Percentiles rank a stretch among this genome's conserved stretches.
Evolutionary conservation across 2,113 vertebrate genomes (phyloP).

Genomic region (Alethe castanea): DNA sequence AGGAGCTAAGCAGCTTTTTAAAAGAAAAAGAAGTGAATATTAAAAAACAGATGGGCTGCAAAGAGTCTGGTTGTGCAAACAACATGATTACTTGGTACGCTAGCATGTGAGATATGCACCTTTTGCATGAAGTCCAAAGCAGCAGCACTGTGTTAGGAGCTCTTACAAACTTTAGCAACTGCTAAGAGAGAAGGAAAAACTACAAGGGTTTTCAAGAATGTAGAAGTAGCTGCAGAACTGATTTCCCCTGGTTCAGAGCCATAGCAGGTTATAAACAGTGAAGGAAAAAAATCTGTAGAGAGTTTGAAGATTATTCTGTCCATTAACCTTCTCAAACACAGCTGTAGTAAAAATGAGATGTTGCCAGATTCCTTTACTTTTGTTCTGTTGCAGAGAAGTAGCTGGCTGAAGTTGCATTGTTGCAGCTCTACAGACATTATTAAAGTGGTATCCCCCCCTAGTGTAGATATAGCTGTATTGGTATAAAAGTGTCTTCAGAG

Average conservation of each 20-base stretch:
- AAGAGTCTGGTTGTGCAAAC: not conserved
- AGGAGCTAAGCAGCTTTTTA: not conserved
- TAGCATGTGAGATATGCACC: not conserved
- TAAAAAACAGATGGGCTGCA: not conserved
- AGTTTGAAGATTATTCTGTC: slow-evolving; percentile 5
- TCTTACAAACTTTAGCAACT: not conserved
- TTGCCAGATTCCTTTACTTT: not conserved
- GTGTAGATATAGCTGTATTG: slow-evolving; percentile 40
- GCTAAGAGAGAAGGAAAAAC: not conserved
- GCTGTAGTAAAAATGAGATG: not conserved
- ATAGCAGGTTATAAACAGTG: not conserved
- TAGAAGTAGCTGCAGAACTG: not conserved
- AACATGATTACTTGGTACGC: not conserved
- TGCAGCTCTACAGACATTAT: not conserved
- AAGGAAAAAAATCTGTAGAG: not conserved
- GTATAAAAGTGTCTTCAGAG: not conserved
- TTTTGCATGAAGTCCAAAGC: not conserved
- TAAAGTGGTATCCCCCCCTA: slow-evolving; percentile 54
- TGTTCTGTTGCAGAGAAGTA: not conserved
- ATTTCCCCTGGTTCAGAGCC: not conserved
- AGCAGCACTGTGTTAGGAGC: not conserved
- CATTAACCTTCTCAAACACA: slow-evolving; percentile 28
- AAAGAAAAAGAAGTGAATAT: not conserved
- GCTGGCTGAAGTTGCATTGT: not conserved
- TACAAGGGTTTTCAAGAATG: not conserved